These are phyloP conservation scores for Platichthys flesus DNA, from an alignment of 2,113 vertebrate genomes.

Conservation along the genomic window DNA sequence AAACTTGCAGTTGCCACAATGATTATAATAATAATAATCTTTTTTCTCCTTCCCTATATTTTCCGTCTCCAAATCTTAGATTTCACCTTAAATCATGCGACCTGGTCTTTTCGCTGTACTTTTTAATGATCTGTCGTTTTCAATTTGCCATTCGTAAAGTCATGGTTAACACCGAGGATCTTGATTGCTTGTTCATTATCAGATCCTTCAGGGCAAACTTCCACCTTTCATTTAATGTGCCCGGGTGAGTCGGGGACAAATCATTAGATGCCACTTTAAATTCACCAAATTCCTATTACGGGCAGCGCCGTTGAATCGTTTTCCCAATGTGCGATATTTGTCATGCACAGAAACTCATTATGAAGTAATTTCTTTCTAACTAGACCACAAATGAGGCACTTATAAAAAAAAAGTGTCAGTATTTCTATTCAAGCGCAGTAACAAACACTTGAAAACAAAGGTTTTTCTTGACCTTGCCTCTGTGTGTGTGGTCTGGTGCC, in stretches of 20 bases:
- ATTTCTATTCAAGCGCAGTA: conserved; percentile 10
- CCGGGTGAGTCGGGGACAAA: conserved; percentile 29
- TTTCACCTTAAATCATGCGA: not conserved
- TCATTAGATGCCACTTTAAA: conserved; percentile 31
- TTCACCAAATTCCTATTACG: conserved; percentile 12
- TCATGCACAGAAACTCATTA: conserved; percentile 45
- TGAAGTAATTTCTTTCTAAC: conserved; percentile 41
- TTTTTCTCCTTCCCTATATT: not conserved
- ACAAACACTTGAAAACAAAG: not conserved
- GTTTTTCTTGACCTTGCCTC: not conserved
- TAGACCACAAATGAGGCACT: conserved; percentile 36
- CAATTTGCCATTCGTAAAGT: conserved; percentile 6
- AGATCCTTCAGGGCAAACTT: not conserved
- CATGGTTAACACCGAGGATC: not conserved
- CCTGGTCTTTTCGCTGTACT: not conserved
- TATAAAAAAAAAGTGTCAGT: not conserved
- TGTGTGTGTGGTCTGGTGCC: not conserved
- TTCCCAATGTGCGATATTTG: conserved; percentile 39
- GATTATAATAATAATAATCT: not conserved
- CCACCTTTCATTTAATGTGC: conserved; percentile 6
- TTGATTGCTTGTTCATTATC: conserved; percentile 16
- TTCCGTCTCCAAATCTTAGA: not conserved
- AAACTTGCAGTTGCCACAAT: not conserved
- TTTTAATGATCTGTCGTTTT: not conserved
- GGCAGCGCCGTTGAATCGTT: conserved; percentile 29